phyloP scores from a whole-genome alignment of 2,888 invertebrate species.

The Xestia rhomboidea region DNA sequence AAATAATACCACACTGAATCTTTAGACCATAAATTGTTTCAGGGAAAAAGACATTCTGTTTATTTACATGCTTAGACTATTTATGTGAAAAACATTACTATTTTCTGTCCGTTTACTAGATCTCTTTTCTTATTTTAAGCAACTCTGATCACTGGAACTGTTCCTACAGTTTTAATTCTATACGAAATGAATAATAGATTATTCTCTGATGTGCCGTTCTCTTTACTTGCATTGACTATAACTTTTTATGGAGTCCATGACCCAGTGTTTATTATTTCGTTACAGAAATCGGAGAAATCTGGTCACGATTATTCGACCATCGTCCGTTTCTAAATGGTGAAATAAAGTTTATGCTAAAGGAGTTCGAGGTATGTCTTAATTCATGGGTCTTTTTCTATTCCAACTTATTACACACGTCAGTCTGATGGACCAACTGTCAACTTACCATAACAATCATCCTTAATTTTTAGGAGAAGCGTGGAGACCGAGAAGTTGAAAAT shows the following conservation, averaged over 20 bases:
- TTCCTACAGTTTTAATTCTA: background rate
- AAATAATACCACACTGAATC: background rate
- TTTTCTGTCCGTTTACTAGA: background rate
- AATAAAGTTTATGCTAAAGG: slow-evolving; percentile 95
- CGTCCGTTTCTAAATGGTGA: slow-evolving; percentile 96
- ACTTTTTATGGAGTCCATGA: slow-evolving; percentile 19
- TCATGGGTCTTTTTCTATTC: background rate
- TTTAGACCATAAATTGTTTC: background rate
- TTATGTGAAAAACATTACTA: background rate
- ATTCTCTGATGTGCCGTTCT: background rate
- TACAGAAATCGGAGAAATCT: slow-evolving; percentile 95
- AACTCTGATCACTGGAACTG: background rate
- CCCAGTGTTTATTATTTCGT: slow-evolving; percentile 64
- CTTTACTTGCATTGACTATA: slow-evolving; percentile 2
- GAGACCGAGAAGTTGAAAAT: slow-evolving; percentile 94
- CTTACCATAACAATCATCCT: background rate
- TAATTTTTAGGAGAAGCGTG: slow-evolving; percentile 93
- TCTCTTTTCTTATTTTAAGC: background rate
- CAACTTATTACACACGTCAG: background rate
- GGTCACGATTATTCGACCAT: slow-evolving; percentile 96
- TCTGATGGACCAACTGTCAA: background rate
- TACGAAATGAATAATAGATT: background rate
- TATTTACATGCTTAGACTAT: background rate
- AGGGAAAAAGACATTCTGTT: background rate
- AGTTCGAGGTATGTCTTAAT: slow-evolving; percentile 93